phyloP scores from a whole-genome alignment of 2,797 vertebrate species.

The Columba guinea region DNA sequence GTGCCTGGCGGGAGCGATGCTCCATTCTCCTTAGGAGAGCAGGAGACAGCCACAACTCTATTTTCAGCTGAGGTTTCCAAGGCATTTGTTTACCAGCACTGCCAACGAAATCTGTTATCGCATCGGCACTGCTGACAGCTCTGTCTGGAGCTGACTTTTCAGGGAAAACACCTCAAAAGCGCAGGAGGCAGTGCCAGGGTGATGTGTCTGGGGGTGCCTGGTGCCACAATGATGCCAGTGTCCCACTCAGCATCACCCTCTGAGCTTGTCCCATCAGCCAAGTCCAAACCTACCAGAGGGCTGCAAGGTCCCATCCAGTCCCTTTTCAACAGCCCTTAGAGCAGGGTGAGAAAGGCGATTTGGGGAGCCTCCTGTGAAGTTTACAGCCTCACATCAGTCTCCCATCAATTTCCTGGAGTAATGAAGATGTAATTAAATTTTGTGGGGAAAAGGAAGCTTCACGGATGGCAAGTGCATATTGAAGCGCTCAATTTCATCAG shows the following conservation, averaged over 20 bases:
- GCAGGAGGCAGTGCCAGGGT: neutral
- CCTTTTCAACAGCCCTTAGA: neutral
- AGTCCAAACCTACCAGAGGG: neutral
- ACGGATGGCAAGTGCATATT: neutral
- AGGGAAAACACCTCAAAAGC: neutral
- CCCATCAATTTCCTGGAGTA: conserved; percentile 43
- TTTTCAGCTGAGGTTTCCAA: conserved; percentile 50
- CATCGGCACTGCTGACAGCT: conserved; percentile 36
- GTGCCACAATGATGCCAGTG: neutral
- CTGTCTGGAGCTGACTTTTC: conserved; percentile 30
- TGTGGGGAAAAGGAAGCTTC: conserved; percentile 13
- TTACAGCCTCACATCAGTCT: neutral
- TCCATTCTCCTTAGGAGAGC: neutral
- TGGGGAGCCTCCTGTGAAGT: neutral
- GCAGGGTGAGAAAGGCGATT: neutral
- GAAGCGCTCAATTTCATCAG: conserved; percentile 3
- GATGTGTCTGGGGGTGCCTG: neutral
- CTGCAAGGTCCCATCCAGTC: neutral
- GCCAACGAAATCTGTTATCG: neutral
- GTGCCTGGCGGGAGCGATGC: neutral
- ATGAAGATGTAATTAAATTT: conserved; percentile 64
- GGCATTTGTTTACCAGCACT: conserved; percentile 50
- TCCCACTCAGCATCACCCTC: neutral
- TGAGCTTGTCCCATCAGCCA: neutral
- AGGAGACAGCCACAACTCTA: conserved; percentile 49